These are phyloP conservation scores for Hucho hucho DNA, from an alignment of 2,113 vertebrate genomes.

Conservation along the genomic window DNA sequence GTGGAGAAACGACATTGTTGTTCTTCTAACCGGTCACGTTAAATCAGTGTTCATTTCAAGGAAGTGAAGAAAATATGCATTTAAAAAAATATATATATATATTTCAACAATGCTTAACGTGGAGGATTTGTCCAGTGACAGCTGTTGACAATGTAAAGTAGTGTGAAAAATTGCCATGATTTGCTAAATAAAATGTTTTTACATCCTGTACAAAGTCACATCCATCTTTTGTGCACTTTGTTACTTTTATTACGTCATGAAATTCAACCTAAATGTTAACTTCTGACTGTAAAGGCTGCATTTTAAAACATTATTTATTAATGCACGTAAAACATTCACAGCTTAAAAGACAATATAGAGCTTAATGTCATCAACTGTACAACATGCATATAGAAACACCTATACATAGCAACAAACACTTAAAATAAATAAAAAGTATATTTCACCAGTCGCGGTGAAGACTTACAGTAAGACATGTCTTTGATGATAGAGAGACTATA, in stretches of 20 bases:
- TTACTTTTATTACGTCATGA: not conserved
- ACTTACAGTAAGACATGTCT: not conserved
- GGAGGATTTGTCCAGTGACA: too few species aligned
- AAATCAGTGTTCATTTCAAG: too few species aligned
- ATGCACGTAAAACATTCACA: constrained; percentile 57
- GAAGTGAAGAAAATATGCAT: too few species aligned
- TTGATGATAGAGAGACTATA: not conserved
- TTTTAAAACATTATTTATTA: constrained; percentile 66
- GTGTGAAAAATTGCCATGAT: not conserved
- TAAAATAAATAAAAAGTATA: not conserved
- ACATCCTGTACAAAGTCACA: not conserved
- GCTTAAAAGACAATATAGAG: constrained; percentile 32
- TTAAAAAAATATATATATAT: too few species aligned
- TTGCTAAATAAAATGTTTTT: constrained; percentile 36
- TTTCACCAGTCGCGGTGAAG: not conserved
- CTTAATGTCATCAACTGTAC: constrained; percentile 45
- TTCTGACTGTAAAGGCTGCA: too few species aligned
- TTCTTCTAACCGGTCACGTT: too few species aligned
- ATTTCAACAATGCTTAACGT: too few species aligned
- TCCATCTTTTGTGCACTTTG: not conserved
- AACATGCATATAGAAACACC: not conserved
- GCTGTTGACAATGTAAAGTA: too few species aligned
- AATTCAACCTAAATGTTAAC: not conserved
- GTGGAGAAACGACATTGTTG: too few species aligned
- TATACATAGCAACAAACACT: not conserved